Evolutionary conservation across 2,113 vertebrate species (phyloP).

Genomic region (Scatophagus argus): DNA sequence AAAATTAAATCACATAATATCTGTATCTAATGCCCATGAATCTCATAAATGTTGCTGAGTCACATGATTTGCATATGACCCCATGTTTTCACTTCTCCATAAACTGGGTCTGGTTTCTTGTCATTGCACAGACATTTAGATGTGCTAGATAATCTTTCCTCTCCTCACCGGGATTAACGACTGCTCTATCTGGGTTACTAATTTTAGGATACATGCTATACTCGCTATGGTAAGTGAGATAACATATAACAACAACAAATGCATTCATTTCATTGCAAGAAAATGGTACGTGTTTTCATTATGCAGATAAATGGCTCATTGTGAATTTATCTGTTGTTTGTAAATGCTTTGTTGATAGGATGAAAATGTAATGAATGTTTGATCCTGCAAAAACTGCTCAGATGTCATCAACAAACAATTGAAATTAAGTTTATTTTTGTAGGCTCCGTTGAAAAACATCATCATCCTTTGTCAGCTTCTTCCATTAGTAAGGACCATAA

Average conservation of each 20-base stretch:
- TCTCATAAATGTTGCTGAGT: neutral
- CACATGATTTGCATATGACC: slow-evolving; percentile 34
- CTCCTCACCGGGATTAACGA: neutral
- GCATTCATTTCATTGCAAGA: neutral
- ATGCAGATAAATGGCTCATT: neutral
- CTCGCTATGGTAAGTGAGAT: slow-evolving; percentile 51
- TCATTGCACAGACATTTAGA: neutral
- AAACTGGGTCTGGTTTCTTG: neutral
- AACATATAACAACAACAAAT: neutral
- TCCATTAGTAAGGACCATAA: slow-evolving; percentile 50
- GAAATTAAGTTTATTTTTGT: slow-evolving; percentile 1
- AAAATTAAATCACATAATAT: neutral
- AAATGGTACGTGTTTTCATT: neutral
- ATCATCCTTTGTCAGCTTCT: slow-evolving; percentile 69
- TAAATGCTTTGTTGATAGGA: neutral
- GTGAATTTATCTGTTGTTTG: neutral
- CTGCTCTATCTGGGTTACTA: neutral
- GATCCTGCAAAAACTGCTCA: neutral
- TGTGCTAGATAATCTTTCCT: neutral
- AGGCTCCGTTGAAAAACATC: slow-evolving; percentile 31
- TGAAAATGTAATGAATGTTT: neutral
- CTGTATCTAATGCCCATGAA: neutral
- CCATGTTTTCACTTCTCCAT: slow-evolving; percentile 69
- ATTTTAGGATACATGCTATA: neutral
- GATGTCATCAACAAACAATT: neutral